Conservation (phyloP, 2,113 vertebrate genomes). For the Riparia riparia region DNA sequence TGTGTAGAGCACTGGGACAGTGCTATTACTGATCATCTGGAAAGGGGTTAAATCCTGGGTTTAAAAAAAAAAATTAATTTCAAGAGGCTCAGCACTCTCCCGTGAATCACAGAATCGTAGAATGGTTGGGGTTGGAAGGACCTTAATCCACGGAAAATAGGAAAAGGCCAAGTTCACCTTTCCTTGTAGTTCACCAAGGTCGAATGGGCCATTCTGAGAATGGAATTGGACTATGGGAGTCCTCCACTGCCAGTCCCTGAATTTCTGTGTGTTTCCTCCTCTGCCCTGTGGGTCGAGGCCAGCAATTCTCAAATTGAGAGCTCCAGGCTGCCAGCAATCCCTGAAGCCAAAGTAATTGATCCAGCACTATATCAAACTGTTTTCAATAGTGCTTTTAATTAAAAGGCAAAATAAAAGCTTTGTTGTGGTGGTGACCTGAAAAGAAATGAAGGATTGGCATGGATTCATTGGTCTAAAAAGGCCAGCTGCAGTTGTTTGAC, state of each 20-base stretch:
- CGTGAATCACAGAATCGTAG: not conserved
- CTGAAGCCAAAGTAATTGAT: constrained; percentile 7
- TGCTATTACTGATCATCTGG: not conserved
- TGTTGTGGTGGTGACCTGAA: constrained; percentile 26
- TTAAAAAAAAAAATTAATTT: not conserved
- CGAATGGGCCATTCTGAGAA: not conserved
- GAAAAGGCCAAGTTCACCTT: not conserved
- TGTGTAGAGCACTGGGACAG: not conserved
- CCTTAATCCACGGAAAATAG: not conserved
- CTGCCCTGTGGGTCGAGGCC: not conserved
- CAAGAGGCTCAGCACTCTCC: fast-evolving
- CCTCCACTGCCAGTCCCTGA: not conserved
- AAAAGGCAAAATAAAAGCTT: not conserved
- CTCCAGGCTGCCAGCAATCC: not conserved
- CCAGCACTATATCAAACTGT: not conserved
- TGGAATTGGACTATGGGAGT: fast-evolving
- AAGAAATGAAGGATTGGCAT: constrained; percentile 22
- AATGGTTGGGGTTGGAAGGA: not conserved
- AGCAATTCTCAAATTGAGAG: fast-evolving
- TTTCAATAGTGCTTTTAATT: constrained; percentile 48
- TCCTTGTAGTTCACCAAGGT: not conserved
- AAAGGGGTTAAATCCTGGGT: not conserved
- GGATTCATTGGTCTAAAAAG: not conserved
- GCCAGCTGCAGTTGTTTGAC: not conserved
- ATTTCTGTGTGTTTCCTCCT: not conserved